A percentile compares a stretch with the other conserved stretches of the same genome.
These are phyloP conservation scores for Agrotis ipsilon DNA, from an alignment of 2,888 invertebrate species.

Conservation along the genomic window DNA sequence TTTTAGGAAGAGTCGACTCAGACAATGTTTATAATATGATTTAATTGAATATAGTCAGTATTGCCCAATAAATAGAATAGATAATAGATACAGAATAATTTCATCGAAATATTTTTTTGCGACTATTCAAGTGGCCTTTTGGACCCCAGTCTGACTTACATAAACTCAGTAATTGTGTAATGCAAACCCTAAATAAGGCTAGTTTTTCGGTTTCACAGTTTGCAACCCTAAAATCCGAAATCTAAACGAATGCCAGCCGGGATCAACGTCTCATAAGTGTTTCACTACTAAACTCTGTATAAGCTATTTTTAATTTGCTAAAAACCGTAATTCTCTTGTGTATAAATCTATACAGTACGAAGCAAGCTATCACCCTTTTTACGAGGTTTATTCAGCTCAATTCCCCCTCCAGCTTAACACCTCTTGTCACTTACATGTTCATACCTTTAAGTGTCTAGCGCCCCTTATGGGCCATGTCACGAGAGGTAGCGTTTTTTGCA, in stretches of 20 bases:
- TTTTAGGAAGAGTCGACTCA: slow-evolving; percentile 6
- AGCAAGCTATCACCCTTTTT: background rate
- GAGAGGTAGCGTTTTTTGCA: slow-evolving; percentile 35
- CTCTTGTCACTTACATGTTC: slow-evolving; percentile 55
- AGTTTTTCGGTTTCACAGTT: background rate
- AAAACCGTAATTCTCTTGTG: background rate
- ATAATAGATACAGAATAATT: no score
- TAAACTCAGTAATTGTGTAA: background rate
- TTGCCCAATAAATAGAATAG: no score
- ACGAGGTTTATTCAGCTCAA: slow-evolving; percentile 25
- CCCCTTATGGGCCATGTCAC: slow-evolving; percentile 38
- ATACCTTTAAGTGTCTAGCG: slow-evolving; percentile 46
- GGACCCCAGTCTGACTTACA: background rate
- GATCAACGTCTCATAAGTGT: background rate
- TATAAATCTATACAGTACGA: background rate
- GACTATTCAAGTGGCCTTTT: no score
- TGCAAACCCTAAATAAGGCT: background rate
- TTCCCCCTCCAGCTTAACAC: slow-evolving; percentile 49
- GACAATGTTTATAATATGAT: background rate
- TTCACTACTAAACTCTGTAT: background rate
- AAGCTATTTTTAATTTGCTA: background rate
- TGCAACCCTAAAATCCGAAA: no score
- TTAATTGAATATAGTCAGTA: background rate
- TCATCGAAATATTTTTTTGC: no score
- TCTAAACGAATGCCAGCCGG: no score